Percentiles rank a stretch among this genome's conserved stretches.
Conservation (phyloP, 2,888 invertebrate species). For the Phyto melanocephala region DNA sequence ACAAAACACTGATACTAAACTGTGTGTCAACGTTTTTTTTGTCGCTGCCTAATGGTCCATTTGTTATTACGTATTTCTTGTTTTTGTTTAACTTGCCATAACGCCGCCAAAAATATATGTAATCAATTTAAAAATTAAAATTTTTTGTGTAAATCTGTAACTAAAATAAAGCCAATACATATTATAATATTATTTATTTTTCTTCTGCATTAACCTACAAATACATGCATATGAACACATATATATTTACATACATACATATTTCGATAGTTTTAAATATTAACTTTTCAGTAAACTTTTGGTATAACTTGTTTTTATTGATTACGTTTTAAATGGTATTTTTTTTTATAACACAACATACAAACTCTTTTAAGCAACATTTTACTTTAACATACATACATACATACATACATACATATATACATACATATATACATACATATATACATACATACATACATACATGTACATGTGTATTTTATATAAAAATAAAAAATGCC, state of each 20-base stretch:
- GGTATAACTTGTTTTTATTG: background rate
- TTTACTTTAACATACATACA: no score
- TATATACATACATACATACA: background rate
- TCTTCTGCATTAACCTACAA: background rate
- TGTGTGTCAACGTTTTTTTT: background rate
- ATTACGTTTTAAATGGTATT: no score
- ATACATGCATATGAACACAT: background rate
- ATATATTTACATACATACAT: background rate
- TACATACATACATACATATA: no score
- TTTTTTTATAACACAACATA: no score
- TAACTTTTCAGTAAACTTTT: background rate
- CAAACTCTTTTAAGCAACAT: no score
- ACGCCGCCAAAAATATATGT: background rate
- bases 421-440: background rate
- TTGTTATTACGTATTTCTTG: background rate
- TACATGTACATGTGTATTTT: background rate
- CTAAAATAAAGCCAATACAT: background rate
- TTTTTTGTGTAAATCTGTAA: background rate
- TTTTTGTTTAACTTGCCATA: slow-evolving; percentile 7
- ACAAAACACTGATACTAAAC: background rate
- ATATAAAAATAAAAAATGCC: background rate
- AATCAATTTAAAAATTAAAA: background rate
- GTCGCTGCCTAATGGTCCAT: background rate
- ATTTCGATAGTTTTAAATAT: background rate
- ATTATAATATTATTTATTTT: background rate